These are phyloP conservation scores for Catagonus wagneri DNA, from an alignment of 2,113 vertebrate genomes.

Conservation along the genomic window DNA sequence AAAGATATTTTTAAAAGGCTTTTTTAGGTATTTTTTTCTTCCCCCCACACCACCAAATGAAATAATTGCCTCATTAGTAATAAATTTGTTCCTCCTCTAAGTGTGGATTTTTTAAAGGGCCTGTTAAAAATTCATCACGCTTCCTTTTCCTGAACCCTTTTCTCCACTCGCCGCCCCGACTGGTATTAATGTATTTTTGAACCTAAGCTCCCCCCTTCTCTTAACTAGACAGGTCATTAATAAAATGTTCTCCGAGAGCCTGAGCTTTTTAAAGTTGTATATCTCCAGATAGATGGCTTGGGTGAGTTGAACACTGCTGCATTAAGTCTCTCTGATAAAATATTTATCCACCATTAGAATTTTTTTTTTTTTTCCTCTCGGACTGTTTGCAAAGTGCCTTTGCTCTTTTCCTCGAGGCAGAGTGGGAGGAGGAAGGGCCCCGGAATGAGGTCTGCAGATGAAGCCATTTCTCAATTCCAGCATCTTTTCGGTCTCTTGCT, in stretches of 20 bases:
- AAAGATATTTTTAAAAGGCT: conserved; percentile 65
- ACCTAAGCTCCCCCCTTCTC: conserved; percentile 79
- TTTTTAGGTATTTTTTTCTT: conserved; percentile 64
- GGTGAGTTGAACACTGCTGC: conserved; percentile 42
- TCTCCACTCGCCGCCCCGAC: conserved; percentile 49
- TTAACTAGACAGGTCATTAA: conserved; percentile 86
- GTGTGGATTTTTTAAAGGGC: conserved; percentile 64
- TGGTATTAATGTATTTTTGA: conserved; percentile 83
- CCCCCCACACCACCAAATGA: conserved; percentile 37
- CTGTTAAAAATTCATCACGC: conserved; percentile 83
- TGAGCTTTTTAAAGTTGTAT: conserved; percentile 82
- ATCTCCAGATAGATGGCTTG: conserved; percentile 78
- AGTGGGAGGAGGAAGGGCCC: background rate
- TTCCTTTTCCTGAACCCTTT: conserved; percentile 70
- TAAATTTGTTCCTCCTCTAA: conserved; percentile 65
- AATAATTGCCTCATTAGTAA: conserved; percentile 82
- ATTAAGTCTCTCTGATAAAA: conserved; percentile 81
- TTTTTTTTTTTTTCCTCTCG: background rate
- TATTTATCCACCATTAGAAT: conserved; percentile 82
- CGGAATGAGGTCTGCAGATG: background rate
- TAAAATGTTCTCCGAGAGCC: conserved; percentile 78
- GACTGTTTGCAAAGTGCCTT: conserved; percentile 44
- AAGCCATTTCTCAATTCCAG: background rate
- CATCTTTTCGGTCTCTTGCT: accelerated
- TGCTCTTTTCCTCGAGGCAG: conserved; percentile 21